Conservation (phyloP, 2,113 vertebrate genomes). For the Turdus rufiventris region DNA sequence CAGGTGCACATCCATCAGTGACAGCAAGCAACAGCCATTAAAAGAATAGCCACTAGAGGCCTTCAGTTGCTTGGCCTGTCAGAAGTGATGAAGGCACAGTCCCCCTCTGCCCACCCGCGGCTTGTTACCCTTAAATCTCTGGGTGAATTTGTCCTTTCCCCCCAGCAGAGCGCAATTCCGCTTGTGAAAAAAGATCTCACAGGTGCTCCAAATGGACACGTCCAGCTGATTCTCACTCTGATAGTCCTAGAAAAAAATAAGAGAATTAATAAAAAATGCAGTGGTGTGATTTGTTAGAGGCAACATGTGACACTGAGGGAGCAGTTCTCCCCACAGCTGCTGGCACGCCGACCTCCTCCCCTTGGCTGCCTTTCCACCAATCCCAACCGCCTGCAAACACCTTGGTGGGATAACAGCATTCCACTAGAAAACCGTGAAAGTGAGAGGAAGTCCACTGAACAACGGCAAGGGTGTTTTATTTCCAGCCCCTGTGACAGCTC, state of each 20-base stretch:
- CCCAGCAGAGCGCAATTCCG: neutral
- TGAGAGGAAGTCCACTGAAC: neutral
- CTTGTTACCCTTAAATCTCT: neutral
- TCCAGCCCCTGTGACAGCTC: neutral
- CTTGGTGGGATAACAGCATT: neutral
- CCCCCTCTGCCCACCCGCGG: neutral
- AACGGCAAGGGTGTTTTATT: neutral
- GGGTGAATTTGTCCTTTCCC: neutral
- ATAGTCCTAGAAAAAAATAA: neutral
- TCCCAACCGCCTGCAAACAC: neutral
- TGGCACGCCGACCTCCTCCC: rapidly evolving
- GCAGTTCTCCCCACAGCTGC: neutral
- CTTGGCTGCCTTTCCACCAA: neutral
- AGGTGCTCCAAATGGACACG: neutral
- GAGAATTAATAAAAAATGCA: neutral
- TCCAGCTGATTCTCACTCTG: neutral
- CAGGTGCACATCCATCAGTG: neutral
- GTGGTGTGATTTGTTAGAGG: neutral
- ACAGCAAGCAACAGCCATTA: neutral
- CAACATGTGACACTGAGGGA: rapidly evolving
- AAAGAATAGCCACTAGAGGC: neutral
- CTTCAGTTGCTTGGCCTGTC: neutral
- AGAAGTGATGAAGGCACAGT: neutral
- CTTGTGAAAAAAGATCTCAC: rapidly evolving
- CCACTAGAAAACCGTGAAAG: neutral